Conservation (phyloP, 2,888 invertebrate species). For the Kuschelorhynchus macadamiae region DNA sequence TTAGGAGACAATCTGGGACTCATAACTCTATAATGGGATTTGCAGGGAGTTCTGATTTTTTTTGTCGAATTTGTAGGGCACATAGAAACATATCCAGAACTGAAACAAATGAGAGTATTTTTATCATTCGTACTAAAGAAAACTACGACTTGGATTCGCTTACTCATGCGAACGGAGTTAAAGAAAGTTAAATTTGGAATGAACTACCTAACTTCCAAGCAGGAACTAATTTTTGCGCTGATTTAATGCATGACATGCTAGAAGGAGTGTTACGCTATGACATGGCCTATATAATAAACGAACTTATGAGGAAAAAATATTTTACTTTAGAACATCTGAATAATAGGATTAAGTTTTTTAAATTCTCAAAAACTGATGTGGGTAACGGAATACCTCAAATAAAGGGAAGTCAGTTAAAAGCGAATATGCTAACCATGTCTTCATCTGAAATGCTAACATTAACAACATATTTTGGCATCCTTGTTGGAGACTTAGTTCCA, state of each 20-base stretch:
- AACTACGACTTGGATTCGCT: slow-evolving; percentile 6
- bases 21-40: slow-evolving; percentile 10
- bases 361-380: slow-evolving; percentile 17
- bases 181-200: slow-evolving; percentile 29
- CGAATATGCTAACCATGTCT: slow-evolving; percentile 27
- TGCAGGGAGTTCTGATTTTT: slow-evolving; percentile 1
- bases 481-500: slow-evolving; percentile 43
- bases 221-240: slow-evolving; percentile 15
- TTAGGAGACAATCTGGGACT: slow-evolving; percentile 21
- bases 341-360: slow-evolving; percentile 26
- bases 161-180: slow-evolving; percentile 1
- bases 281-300: slow-evolving; percentile 35
- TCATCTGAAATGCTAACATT: slow-evolving; percentile 45
- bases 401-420: slow-evolving; percentile 30
- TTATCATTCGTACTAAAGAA: background rate
- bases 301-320: slow-evolving; percentile 21
- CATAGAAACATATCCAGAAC: background rate
- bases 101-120: slow-evolving; percentile 9
- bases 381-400: slow-evolving; percentile 31
- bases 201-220: slow-evolving; percentile 15
- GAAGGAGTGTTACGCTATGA: slow-evolving; percentile 34
- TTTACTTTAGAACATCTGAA: slow-evolving; percentile 8
- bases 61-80: slow-evolving; percentile 3
- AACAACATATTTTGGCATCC: slow-evolving; percentile 32
- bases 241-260: slow-evolving; percentile 35